A percentile compares a stretch with the other conserved stretches of the same genome.
These are phyloP conservation scores for Branchellion lobata DNA, from an alignment of 2,888 invertebrate species.

Conservation along the genomic window DNA sequence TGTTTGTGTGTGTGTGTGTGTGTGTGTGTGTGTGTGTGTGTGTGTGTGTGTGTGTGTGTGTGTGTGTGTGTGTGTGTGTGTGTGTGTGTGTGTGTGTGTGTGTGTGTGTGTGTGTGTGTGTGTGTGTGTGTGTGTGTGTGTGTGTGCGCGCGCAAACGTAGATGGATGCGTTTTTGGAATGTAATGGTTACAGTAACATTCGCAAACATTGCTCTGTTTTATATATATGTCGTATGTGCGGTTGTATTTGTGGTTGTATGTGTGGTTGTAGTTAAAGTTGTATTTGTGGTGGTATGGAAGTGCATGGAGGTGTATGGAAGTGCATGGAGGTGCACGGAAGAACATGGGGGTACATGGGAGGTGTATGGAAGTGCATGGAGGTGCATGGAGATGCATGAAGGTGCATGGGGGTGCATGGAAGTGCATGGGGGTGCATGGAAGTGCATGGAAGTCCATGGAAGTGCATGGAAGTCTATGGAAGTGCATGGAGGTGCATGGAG, in stretches of 20 bases:
- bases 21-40: constrained; percentile 38
- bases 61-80: constrained; percentile 36
- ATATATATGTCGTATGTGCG: too few species aligned
- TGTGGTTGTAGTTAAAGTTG: not conserved
- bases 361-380: not conserved
- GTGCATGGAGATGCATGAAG: not conserved
- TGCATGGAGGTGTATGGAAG: constrained; percentile 24
- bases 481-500: not conserved
- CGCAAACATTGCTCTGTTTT: too few species aligned
- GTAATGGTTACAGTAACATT: too few species aligned
- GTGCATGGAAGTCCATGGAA: not conserved
- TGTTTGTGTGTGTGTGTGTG: constrained; percentile 32
- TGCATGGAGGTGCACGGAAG: not conserved
- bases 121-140: constrained; percentile 38
- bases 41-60: constrained; percentile 34
- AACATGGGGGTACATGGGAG: constrained; percentile 1
- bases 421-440: not conserved
- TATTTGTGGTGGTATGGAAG: constrained; percentile 8
- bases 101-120: constrained; percentile 18
- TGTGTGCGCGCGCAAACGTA: constrained; percentile 16
- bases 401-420: not conserved
- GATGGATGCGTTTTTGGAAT: constrained; percentile 1
- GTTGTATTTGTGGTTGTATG: not conserved
- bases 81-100: constrained; percentile 27
- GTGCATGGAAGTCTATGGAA: not conserved